phyloP scores from a whole-genome alignment of 2,888 invertebrate species.

The Scrobipalpa atriplicella region DNA sequence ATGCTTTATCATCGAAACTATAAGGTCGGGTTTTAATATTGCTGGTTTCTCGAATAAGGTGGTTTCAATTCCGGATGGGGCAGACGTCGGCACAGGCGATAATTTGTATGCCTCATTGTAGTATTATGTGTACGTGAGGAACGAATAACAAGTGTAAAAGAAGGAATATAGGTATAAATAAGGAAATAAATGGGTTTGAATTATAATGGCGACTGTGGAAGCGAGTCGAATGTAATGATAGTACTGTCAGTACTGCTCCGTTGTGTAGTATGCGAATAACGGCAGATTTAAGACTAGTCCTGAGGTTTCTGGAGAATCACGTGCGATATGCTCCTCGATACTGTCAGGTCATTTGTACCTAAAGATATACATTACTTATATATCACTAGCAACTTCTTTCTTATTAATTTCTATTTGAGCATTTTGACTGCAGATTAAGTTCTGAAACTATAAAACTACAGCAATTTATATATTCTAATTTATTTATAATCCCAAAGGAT shows the following conservation, averaged over 20 bases:
- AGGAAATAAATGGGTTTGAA: conserved; percentile 69
- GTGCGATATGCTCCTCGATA: conserved; percentile 1
- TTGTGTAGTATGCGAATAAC: conserved; percentile 29
- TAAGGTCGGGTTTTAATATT: conserved; percentile 32
- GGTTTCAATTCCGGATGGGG: conserved; percentile 57
- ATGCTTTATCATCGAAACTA: conserved; percentile 29
- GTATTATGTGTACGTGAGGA: conserved; percentile 78
- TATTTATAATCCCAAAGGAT: no score
- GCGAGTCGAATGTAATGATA: conserved; percentile 60
- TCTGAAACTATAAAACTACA: no score
- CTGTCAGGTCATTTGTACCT: background rate
- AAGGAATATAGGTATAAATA: conserved; percentile 64
- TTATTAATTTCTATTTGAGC: no score
- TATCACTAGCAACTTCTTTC: no score
- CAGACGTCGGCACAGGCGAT: conserved; percentile 73
- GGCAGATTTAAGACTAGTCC: conserved; percentile 18
- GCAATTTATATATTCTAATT: no score
- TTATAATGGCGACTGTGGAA: conserved; percentile 55
- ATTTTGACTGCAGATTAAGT: no score
- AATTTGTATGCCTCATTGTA: conserved; percentile 81
- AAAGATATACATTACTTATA: background rate
- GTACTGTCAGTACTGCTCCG: conserved; percentile 37
- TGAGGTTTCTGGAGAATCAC: background rate
- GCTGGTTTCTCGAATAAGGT: conserved; percentile 44
- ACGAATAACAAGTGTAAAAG: conserved; percentile 72